Percentiles rank a stretch among this genome's conserved stretches.
phyloP scores from a whole-genome alignment of 2,797 vertebrate genomes.

The Yasuhikotakia modesta region DNA sequence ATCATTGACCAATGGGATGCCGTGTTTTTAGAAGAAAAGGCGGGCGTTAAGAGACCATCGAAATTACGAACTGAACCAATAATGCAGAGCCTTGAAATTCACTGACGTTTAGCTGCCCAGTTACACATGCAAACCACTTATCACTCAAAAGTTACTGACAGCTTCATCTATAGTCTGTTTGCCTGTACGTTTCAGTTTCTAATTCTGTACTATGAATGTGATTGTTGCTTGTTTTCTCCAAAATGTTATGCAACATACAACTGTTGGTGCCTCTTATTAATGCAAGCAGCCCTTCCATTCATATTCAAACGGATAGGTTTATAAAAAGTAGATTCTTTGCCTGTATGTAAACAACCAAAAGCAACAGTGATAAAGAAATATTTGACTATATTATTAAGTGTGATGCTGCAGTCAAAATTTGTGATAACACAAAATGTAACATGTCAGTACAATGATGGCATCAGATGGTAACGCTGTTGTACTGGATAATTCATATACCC shows the following conservation, averaged over 20 bases:
- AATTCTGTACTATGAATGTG: neutral
- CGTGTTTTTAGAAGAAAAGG: constrained; percentile 50
- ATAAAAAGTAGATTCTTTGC: too few species aligned
- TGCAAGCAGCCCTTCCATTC: neutral
- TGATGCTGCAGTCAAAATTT: neutral
- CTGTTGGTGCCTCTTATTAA: constrained; percentile 10
- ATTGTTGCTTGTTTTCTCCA: too few species aligned
- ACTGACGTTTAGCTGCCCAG: constrained; percentile 70
- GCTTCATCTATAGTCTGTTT: constrained; percentile 60
- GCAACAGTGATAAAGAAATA: too few species aligned
- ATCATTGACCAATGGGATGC: constrained; percentile 66
- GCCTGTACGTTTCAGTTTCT: constrained; percentile 10
- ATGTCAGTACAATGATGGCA: neutral
- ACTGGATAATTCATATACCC: neutral
- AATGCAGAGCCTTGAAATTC: constrained; percentile 50
- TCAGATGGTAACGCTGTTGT: neutral
- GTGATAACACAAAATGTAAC: neutral
- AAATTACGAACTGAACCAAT: constrained; percentile 61
- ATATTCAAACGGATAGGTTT: too few species aligned
- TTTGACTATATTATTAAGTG: too few species aligned
- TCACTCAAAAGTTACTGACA: constrained; percentile 65
- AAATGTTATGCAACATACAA: neutral
- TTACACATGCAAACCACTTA: constrained; percentile 56
- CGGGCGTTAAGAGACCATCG: constrained; percentile 32
- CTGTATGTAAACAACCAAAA: too few species aligned